Percentiles rank a stretch among this genome's conserved stretches.
Conservation (phyloP, 64 coral and sea anemone genomes). For the Trachythela sp. region DNA sequence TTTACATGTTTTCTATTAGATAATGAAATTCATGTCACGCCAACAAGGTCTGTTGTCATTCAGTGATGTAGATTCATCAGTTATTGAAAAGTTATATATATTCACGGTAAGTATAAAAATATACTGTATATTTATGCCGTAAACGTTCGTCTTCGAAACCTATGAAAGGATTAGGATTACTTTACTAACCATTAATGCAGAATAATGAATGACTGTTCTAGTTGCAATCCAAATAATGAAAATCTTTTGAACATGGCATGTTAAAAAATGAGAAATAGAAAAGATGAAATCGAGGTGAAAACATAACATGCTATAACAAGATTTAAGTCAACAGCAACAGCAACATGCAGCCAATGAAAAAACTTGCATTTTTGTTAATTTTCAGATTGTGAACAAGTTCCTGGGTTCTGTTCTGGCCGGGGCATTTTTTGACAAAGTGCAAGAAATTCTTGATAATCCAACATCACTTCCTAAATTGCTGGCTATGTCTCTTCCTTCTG, state of each 20-base stretch:
- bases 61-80: not conserved
- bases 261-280: too few relatives aligned
- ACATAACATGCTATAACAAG: too few relatives aligned
- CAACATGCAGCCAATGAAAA: not conserved
- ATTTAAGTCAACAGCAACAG: too few relatives aligned
- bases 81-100: slow-evolving; percentile 19
- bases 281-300: too few relatives aligned
- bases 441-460: not conserved
- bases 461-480: slow-evolving; percentile 11
- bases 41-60: not conserved
- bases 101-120: not conserved
- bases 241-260: too few relatives aligned
- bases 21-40: not conserved
- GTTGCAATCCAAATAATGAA: too few relatives aligned
- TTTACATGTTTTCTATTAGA: not conserved
- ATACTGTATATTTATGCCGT: not conserved
- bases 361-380: not conserved
- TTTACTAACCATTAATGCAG: too few relatives aligned
- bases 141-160: too few relatives aligned
- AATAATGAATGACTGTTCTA: too few relatives aligned
- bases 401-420: slow-evolving; percentile 1
- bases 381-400: slow-evolving; percentile 18
- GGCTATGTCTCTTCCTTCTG: slow-evolving; percentile 2
- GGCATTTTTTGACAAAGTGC: slow-evolving; percentile 9
- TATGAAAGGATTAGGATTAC: too few relatives aligned